A percentile compares a stretch with the other conserved stretches of the same genome.
These are phyloP conservation scores for Cephus pygmeus DNA, from an alignment of 2,888 invertebrate species.

Conservation along the genomic window DNA sequence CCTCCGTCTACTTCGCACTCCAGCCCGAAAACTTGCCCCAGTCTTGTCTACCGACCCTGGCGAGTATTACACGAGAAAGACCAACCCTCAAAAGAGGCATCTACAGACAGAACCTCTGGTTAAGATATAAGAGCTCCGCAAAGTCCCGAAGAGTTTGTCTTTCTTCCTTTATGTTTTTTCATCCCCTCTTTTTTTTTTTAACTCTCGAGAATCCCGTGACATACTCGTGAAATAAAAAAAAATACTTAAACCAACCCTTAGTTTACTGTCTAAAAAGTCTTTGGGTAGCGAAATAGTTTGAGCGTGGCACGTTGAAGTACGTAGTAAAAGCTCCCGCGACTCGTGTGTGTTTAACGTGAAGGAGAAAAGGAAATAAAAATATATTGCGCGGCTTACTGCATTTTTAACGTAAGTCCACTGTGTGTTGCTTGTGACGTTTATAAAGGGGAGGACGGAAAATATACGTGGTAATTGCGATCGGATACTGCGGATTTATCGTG, in stretches of 20 bases:
- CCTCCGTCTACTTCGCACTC: slow-evolving; percentile 24
- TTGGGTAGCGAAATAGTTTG: not conserved
- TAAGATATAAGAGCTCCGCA: not conserved
- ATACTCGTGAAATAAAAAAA: not conserved
- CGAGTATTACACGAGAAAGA: not conserved
- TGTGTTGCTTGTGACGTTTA: not conserved
- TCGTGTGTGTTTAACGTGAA: not conserved
- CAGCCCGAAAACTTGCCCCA: not conserved
- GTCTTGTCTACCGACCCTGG: not conserved
- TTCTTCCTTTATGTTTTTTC: not conserved
- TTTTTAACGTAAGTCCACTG: not conserved
- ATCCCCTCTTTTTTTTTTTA: not conserved
- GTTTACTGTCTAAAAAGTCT: not conserved
- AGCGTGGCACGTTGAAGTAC: not conserved
- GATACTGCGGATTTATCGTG: not conserved
- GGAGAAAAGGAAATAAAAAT: not conserved
- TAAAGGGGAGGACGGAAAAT: not conserved
- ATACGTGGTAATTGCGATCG: not conserved
- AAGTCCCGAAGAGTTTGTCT: not conserved
- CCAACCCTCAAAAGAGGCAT: not conserved
- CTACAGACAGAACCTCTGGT: not conserved
- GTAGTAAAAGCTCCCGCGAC: not conserved
- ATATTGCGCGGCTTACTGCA: not conserved
- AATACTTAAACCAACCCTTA: not conserved
- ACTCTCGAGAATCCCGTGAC: too few species aligned